Base-by-base conservation (phyloP, 2,888 invertebrate species). In the Oxyteleia sp. region DNA sequence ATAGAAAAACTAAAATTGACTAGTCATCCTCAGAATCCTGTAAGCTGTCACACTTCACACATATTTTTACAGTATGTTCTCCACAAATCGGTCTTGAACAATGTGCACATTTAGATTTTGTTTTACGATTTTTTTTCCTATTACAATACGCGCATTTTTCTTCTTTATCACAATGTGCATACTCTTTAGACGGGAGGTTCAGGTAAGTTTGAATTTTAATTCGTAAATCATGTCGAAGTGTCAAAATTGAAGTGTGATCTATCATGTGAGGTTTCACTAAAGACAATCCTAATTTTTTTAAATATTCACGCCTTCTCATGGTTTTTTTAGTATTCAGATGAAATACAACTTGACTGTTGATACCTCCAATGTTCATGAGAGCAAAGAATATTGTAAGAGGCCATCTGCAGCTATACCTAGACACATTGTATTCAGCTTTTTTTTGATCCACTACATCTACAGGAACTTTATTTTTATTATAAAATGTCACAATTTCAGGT, bases 331-430 rank as follows among this genome's bases (percentile, higher is more conserved):
- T 32, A 15, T 35, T 55, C 15, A n/a, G n/a, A n/a, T 35, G 32
- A 32, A 41, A 68, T 20, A 68, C 55, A 13, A 68, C 29, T 23
- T 57, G 57, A 11, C 69, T 57, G 15, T 69, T 69, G 3, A 69
- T 69, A 10, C 69, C 69, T 11, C 38, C 57, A 47, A 69, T 69
- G 11, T 69, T 69, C 11, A 69, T 8, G 2, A 69, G 11, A 0
- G 69, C 13, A 11, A 41, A 51, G 23, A 69, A 69, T n/a, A 69
- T 18, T 35, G 69, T 68, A 7, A 69, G 47, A 35, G 55, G 69
- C 69, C 57, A 69, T 23, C 57, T 55, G 69, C 69, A 53, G 13
- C 68, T 68, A 18, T 15, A 68, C 16, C 68, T 4, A 4, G 68
- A 53, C 4, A 57, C 69, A 29, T 15, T 69, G 11, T 69, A 69